A percentile compares a stretch with the other conserved stretches of the same genome.
These are phyloP conservation scores for Drosophila lacertosa DNA, from an alignment of 1,140 invertebrate genomes.

Conservation along the genomic window DNA sequence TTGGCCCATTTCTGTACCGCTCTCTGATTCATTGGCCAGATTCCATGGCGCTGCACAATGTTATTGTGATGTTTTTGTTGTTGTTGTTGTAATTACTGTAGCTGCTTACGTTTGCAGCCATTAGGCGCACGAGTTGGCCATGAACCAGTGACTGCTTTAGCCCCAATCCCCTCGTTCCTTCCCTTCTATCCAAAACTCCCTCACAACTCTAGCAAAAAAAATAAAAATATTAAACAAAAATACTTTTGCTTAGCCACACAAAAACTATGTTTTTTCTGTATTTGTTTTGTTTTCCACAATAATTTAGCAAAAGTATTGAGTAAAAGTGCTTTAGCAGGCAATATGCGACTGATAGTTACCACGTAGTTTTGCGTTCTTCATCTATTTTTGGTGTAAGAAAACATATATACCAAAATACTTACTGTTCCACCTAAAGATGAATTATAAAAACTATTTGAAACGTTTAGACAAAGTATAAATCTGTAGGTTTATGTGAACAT, in stretches of 20 bases:
- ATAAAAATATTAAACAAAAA: too few species aligned
- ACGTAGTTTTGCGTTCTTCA: too few species aligned
- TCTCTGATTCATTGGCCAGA: slow-evolving; percentile 75
- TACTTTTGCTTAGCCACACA: slow-evolving; percentile 43
- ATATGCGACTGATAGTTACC: not conserved
- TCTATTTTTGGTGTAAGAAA: too few species aligned
- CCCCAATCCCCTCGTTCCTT: not conserved
- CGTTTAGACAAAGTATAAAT: too few species aligned
- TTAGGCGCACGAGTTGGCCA: slow-evolving; percentile 77
- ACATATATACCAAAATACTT: too few species aligned
- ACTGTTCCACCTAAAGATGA: too few species aligned
- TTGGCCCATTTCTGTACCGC: slow-evolving; percentile 44
- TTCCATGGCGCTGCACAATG: slow-evolving; percentile 72
- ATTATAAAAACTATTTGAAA: too few species aligned
- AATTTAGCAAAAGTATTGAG: slow-evolving; percentile 9
- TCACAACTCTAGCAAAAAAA: slow-evolving; percentile 6
- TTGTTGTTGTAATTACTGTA: slow-evolving; percentile 54
- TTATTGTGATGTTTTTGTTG: slow-evolving; percentile 44
- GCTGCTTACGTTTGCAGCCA: slow-evolving; percentile 61
- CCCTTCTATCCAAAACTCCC: too few species aligned
- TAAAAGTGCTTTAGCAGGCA: slow-evolving; percentile 10
- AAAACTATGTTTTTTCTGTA: slow-evolving; percentile 34
- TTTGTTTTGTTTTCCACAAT: slow-evolving; percentile 15
- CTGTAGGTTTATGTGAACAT: too few species aligned
- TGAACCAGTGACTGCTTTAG: slow-evolving; percentile 65